phyloP scores from a whole-genome alignment of 1,140 invertebrate species.

The Anastatus disparis region DNA sequence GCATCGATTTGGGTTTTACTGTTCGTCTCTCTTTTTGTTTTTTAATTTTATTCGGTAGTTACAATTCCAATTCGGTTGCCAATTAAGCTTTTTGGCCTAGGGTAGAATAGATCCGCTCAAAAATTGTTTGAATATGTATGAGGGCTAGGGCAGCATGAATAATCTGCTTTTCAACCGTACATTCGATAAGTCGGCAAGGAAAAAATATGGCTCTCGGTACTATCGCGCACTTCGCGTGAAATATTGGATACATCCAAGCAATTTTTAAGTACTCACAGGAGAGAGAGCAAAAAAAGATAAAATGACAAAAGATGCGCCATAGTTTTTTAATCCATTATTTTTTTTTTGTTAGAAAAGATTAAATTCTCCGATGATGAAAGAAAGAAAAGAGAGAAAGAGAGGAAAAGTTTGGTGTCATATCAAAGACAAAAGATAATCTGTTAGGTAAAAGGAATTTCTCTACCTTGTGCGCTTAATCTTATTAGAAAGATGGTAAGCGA shows the following conservation, averaged over 20 bases:
- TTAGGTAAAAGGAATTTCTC: not conserved
- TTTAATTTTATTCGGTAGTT: constrained; percentile 22
- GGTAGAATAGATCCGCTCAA: constrained; percentile 13
- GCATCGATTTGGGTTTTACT: not conserved
- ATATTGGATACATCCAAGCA: not conserved
- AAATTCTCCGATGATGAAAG: constrained; percentile 4
- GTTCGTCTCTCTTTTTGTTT: constrained; percentile 6
- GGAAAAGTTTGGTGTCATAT: not conserved
- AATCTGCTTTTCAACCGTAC: not conserved
- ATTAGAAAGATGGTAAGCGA: not conserved
- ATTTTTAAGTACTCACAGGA: not conserved
- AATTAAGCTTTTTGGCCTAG: not conserved
- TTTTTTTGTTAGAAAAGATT: not conserved
- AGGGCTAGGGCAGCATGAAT: constrained; percentile 24
- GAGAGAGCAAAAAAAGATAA: too few relatives aligned
- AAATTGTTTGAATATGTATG: constrained; percentile 34
- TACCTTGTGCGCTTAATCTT: too few relatives aligned
- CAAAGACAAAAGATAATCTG: not conserved
- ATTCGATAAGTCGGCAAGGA: constrained; percentile 30
- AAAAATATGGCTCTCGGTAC: constrained; percentile 21
- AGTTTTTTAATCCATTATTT: constrained; percentile 12
- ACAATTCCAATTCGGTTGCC: constrained; percentile 21
- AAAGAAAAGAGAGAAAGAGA: not conserved
- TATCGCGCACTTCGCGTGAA: not conserved
- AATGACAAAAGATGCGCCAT: not conserved